Evolutionary conservation across 2,888 invertebrate species (phyloP).

Genomic region (Arrhopalites spinosus): DNA sequence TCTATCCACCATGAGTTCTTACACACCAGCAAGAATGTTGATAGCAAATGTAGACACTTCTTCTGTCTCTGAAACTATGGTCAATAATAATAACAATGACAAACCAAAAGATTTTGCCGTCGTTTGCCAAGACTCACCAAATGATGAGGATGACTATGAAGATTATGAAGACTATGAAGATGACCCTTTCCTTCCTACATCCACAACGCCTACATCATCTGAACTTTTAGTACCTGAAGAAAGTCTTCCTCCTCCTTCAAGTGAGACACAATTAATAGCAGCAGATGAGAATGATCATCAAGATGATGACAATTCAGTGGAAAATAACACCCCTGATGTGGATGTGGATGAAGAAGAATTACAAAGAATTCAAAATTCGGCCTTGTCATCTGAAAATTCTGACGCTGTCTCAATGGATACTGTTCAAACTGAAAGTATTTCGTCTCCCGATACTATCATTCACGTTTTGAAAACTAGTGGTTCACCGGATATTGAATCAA

Average conservation of each 20-base stretch:
- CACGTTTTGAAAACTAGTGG: constrained; percentile 3
- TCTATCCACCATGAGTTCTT: constrained; percentile 21
- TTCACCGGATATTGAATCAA: not conserved
- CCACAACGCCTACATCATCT: constrained; percentile 24
- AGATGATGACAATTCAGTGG: constrained; percentile 22
- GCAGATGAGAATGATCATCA: not conserved
- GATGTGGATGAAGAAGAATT: constrained; percentile 10
- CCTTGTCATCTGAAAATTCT: not conserved
- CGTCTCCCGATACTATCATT: constrained; percentile 52
- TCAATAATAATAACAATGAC: not conserved
- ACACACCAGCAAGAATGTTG: constrained; percentile 30
- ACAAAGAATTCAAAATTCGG: not conserved
- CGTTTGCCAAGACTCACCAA: not conserved
- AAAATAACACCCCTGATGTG: not conserved
- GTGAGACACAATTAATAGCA: not conserved
- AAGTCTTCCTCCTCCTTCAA: not conserved
- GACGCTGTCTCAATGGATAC: constrained; percentile 29
- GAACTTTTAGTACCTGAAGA: constrained; percentile 17
- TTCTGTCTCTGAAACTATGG: not conserved
- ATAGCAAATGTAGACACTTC: not conserved
- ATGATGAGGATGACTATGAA: constrained; percentile 11
- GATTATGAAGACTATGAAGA: constrained; percentile 34
- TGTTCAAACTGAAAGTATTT: constrained; percentile 46
- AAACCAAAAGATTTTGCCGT: not conserved
- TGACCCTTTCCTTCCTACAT: constrained; percentile 30